Evolutionary conservation across 2,888 invertebrate species (phyloP).

Genomic region (Luperina nickerlii): DNA sequence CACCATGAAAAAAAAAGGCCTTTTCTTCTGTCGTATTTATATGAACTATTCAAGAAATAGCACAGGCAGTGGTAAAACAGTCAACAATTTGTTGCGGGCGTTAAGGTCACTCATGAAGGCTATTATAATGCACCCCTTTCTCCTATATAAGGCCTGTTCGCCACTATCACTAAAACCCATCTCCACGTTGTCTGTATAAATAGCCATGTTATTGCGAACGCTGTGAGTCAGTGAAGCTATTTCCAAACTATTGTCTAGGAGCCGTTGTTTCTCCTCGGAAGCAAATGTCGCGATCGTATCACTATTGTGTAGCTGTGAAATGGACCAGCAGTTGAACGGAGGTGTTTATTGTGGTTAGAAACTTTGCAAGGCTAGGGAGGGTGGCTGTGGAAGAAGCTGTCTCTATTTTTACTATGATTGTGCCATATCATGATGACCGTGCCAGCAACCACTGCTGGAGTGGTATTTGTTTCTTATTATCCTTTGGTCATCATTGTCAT

Average conservation of each 20-base stretch:
- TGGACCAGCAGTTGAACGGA: slow-evolving; percentile 29
- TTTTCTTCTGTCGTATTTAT: background rate
- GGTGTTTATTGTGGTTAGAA: slow-evolving; percentile 18
- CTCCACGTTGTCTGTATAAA: slow-evolving; percentile 34
- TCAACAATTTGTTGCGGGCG: background rate
- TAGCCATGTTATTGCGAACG: slow-evolving; percentile 40
- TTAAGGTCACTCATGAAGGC: background rate
- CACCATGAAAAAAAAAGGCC: too few relatives aligned
- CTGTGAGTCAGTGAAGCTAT: slow-evolving; percentile 56
- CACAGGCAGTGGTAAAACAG: background rate
- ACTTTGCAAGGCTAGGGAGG: slow-evolving; percentile 13
- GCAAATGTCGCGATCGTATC: slow-evolving; percentile 74
- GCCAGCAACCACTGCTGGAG: background rate
- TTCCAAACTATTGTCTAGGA: slow-evolving; percentile 67
- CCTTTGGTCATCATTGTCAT: background rate
- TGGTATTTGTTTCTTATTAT: background rate
- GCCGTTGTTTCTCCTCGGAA: slow-evolving; percentile 72
- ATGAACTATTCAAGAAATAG: background rate
- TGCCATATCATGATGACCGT: background rate
- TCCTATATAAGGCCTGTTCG: background rate
- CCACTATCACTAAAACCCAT: slow-evolving; percentile 30
- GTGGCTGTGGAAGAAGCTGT: slow-evolving; percentile 3
- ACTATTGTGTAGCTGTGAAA: slow-evolving; percentile 49
- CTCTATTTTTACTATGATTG: background rate
- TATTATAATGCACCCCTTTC: background rate